Percentiles rank a stretch among this genome's conserved stretches.
These are phyloP conservation scores for Tipula helvola DNA, from an alignment of 2,888 invertebrate species.

Conservation along the genomic window DNA sequence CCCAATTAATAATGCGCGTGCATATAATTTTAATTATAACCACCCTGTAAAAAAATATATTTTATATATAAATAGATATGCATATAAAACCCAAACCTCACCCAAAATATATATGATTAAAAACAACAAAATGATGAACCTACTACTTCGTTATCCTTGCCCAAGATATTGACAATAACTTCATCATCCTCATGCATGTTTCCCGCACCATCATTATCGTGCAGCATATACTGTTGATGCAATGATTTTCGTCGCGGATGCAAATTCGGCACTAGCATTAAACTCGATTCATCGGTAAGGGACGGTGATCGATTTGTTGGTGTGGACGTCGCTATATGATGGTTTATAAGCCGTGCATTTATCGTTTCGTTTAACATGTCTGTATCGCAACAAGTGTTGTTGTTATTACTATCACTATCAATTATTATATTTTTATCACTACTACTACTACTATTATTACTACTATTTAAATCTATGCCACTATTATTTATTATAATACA, in stretches of 20 bases:
- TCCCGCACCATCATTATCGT: conserved; percentile 6
- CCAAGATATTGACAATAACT: conserved; percentile 28
- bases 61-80: neutral
- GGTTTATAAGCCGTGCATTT: neutral
- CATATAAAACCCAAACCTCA: neutral
- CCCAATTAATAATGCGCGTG: neutral
- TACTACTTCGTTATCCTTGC: conserved; percentile 30
- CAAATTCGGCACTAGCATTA: neutral
- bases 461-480: neutral
- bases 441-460: neutral
- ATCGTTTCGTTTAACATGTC: neutral
- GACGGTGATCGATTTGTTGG: neutral
- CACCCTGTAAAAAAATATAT: neutral
- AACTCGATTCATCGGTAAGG: neutral
- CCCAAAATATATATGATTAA: neutral
- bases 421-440: neutral
- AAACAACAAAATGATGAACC: conserved; percentile 15
- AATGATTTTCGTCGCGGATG: neutral
- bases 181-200: conserved; percentile 23
- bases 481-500: neutral
- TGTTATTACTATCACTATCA: neutral
- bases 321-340: neutral
- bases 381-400: neutral
- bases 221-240: neutral
- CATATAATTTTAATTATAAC: neutral